Evolutionary conservation across 2,888 invertebrate species (phyloP), one percentile per base, ranked within the genome.

Genomic region (Drosophila acutilabella): DNA sequence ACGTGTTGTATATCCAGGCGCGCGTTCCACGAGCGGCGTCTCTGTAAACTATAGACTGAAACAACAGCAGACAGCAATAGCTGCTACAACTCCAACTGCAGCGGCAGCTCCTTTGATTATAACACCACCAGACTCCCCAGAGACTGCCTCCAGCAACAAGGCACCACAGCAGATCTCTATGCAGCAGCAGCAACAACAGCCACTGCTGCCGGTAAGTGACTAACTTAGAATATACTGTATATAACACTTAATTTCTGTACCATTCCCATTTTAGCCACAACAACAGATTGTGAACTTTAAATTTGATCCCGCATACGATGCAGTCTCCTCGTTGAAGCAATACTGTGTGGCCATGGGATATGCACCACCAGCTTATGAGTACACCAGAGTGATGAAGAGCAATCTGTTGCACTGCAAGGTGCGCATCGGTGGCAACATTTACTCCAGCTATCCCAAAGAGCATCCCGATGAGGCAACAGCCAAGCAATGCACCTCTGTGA

Each of bases 381-480:
- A 81, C 6, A 65, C 89, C 13, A 80, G 76, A 5, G 62, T 62
- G 1, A 11, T n/a, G 57, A 80, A 82, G 8, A 85, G 84, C 16
- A 74, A 77, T 7, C 44, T 81, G 20, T 66, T 84, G 57, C 88
- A 90, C 50, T 91, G 92, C 61, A 88, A 88, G 33, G 90, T 92
- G 26, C 75, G 72, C n/a, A 82, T 92, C 11, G 90, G 90, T 20
- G 78, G 68, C 13, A 79, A 48, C 5, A 85, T 89, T 6, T 91
- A 85, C 69, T 89, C 91, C 8, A 92, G 90, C 23, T 92, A 92
- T 68, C 92, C 92, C 0, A 77, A 90, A 50, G 91, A 91, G 59
- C 91, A 88, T 78, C 41, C 70, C 3, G 88, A 84, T 20, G 87
- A 89, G 56, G 58, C 57, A 48, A 71, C 82, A 18, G 92, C 92